Evolutionary conservation across 2,888 invertebrate species (phyloP), one percentile per base, ranked within the genome.

Genomic region (Lutraria lutraria): DNA sequence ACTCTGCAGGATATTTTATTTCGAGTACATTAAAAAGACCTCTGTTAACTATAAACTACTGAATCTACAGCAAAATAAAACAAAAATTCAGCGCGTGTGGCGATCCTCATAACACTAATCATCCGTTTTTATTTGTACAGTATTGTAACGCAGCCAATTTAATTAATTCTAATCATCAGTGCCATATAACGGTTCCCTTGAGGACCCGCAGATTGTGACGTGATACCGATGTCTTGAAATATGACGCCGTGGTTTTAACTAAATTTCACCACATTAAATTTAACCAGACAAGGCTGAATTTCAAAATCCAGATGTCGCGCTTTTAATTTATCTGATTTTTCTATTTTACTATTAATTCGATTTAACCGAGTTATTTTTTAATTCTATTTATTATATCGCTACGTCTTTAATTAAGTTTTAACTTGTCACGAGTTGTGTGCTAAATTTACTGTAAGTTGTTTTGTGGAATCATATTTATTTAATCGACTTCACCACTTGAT

Each of bases 151-250:
- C 25, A 34, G 31, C 31, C 76, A 76, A 76, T 76, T 76, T 0
- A 76, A 76, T 76, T 76, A 76, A 56, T 34, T 68, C 25, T 68
- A 68, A 68, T 68, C 12, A 68, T 68, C 25, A 25, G 63, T 68
- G 34, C 76, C 29, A 76, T 76, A 31, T 76, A 34, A 76, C 76
- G 76, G 19, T 19, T 76, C 76, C 76, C 76, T 15, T 6, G 76
- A 34, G 76, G 34, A 34, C 76, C 76, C 76, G 63, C 34, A 76
- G 34, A 19, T 76, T 76, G 31, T 34, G 34, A 31, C 76, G 12
- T 76, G 76, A 34, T 76, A 34, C 76, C 31, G 34, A 34, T 34
- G 16, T 31, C 15, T 19, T 31, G 8, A 6, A n/a, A 15, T 76
- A 76, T 19, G 16, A 31, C 12, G 76, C 19, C 13, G 31, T 19